A percentile compares a stretch with the other conserved stretches of the same genome.
Evolutionary conservation across 2,797 vertebrate genomes (phyloP).

Genomic region (Enteromius viviparus): DNA sequence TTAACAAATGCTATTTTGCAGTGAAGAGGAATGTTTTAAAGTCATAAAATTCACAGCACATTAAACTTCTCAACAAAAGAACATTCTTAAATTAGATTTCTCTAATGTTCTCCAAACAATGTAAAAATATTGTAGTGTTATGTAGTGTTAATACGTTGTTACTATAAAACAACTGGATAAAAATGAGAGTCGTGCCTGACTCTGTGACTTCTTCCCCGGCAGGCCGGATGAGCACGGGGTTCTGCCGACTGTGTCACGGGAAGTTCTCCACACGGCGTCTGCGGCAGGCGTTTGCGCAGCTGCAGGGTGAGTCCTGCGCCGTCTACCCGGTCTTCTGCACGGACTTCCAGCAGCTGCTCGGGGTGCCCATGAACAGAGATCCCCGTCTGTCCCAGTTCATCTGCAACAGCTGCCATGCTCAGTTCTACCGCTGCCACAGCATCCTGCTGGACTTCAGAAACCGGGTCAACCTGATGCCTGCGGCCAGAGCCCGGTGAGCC

Average conservation of each 20-base stretch:
- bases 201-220: slow-evolving; percentile 64
- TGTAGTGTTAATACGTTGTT: too few relatives aligned
- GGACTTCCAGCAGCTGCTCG: slow-evolving; percentile 91
- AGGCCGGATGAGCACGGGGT: slow-evolving; percentile 72
- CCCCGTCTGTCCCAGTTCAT: slow-evolving; percentile 86
- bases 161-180: too few relatives aligned
- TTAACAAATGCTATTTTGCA: too few relatives aligned
- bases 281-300: slow-evolving; percentile 83
- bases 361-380: slow-evolving; percentile 85
- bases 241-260: slow-evolving; percentile 94
- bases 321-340: slow-evolving; percentile 79
- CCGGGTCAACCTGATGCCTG: slow-evolving; percentile 84
- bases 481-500: slow-evolving; percentile 72
- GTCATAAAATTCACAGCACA: too few relatives aligned
- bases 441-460: slow-evolving; percentile 88
- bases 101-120: too few relatives aligned
- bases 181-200: too few relatives aligned
- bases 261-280: slow-evolving; percentile 90
- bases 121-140: too few relatives aligned
- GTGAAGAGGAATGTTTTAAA: too few relatives aligned
- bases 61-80: too few relatives aligned
- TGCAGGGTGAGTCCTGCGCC: slow-evolving; percentile 68
- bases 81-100: too few relatives aligned
- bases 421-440: slow-evolving; percentile 95
- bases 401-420: slow-evolving; percentile 92